phyloP scores from a whole-genome alignment of 1,140 invertebrate species.

The Pogonus chalceus region DNA sequence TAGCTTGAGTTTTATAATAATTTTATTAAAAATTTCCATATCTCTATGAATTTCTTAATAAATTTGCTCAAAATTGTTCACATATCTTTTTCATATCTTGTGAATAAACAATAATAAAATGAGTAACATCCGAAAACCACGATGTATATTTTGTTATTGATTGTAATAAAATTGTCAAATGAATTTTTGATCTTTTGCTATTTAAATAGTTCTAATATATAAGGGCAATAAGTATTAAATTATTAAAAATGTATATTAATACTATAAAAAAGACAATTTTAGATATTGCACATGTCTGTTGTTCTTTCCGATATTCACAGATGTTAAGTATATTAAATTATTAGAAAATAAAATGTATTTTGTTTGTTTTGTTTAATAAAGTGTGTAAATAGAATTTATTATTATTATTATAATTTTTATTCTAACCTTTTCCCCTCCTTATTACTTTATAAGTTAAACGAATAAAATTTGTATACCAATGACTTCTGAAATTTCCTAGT shows the following conservation, averaged over 20 bases:
- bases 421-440: no score
- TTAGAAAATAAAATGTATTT: conserved; percentile 4
- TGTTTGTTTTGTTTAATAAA: conserved; percentile 6
- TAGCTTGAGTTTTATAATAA: neutral
- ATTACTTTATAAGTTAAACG: no score
- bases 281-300: conserved; percentile 5
- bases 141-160: conserved; percentile 5
- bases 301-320: neutral
- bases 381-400: conserved; percentile 5
- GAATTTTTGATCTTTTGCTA: neutral
- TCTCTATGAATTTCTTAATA: neutral
- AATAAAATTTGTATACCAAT: no score
- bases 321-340: conserved; percentile 1
- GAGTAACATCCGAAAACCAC: conserved; percentile 2
- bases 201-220: conserved; percentile 2
- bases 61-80: conserved; percentile 2
- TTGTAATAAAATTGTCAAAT: neutral
- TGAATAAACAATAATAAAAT: neutral
- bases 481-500: no score
- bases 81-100: neutral
- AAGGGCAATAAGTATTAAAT: conserved; percentile 7
- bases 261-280: conserved; percentile 2
- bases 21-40: neutral
- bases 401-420: no score
- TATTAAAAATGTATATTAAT: conserved; percentile 2